Evolutionary conservation across 2,113 vertebrate species (phyloP).

Genomic region (Lipophrys pholis): DNA sequence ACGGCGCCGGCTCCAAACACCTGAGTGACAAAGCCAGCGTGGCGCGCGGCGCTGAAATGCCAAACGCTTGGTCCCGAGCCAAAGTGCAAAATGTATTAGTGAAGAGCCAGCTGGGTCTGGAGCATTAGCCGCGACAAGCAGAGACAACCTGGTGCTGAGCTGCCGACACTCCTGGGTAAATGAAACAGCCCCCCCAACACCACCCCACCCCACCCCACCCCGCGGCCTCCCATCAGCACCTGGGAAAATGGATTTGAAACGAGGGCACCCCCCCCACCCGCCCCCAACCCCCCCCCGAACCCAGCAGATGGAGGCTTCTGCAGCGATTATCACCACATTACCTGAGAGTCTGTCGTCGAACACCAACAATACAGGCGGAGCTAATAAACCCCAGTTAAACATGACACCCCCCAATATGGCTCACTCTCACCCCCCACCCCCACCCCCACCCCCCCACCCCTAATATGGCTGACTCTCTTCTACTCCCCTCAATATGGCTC

Average conservation of each 20-base stretch:
- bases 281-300: constrained; percentile 15
- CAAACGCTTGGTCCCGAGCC: constrained; percentile 61
- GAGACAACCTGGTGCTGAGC: constrained; percentile 71
- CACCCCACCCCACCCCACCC: constrained; percentile 41
- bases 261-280: constrained; percentile 56
- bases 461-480: too few species aligned
- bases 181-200: too few species aligned
- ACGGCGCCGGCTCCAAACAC: constrained; percentile 62
- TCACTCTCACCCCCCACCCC: too few species aligned
- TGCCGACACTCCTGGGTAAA: too few species aligned
- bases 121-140: constrained; percentile 74
- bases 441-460: too few species aligned
- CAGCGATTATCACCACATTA: constrained; percentile 83
- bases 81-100: constrained; percentile 74
- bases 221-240: constrained; percentile 77
- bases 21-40: constrained; percentile 63
- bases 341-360: constrained; percentile 84
- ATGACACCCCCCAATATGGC: constrained; percentile 80
- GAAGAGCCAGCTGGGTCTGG: constrained; percentile 77
- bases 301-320: constrained; percentile 82
- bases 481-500: too few species aligned
- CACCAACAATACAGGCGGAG: constrained; percentile 79
- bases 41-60: constrained; percentile 40
- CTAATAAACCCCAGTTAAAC: constrained; percentile 84
- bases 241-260: constrained; percentile 80